phyloP scores from a whole-genome alignment of 2,797 vertebrate species.

The Onychomys arenicola region DNA sequence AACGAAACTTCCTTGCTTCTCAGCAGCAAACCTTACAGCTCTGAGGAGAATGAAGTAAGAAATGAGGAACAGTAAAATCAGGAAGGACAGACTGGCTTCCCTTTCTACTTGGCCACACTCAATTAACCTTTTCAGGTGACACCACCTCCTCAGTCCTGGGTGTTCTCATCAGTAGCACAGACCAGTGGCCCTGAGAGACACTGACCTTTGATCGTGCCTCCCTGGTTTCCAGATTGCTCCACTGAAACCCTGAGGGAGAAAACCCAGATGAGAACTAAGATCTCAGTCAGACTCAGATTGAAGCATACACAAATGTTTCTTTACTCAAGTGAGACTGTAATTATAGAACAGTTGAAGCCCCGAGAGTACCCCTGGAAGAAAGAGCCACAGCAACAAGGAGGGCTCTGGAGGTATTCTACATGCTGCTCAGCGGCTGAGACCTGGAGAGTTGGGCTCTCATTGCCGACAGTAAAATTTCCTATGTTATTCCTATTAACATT shows the following conservation, averaged over 20 bases:
- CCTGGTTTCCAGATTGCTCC: neutral
- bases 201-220: neutral
- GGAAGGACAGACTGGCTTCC: neutral
- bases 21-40: neutral
- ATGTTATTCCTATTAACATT: too few species aligned
- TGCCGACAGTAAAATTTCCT: neutral
- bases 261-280: neutral
- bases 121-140: neutral
- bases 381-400: neutral
- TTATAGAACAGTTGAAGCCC: neutral
- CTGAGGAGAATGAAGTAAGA: neutral
- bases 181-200: neutral
- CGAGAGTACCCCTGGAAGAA: neutral
- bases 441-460: neutral
- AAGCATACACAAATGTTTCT: neutral
- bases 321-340: neutral
- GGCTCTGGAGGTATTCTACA: neutral
- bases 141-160: neutral
- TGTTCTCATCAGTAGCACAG: conserved; percentile 46
- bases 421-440: neutral
- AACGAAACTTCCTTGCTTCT: neutral
- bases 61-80: neutral
- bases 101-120: neutral
- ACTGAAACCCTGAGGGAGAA: conserved; percentile 17
- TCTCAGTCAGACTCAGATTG: neutral